These are phyloP conservation scores for Lepus americanus DNA, from an alignment of 2,113 vertebrate species.

Conservation along the genomic window DNA sequence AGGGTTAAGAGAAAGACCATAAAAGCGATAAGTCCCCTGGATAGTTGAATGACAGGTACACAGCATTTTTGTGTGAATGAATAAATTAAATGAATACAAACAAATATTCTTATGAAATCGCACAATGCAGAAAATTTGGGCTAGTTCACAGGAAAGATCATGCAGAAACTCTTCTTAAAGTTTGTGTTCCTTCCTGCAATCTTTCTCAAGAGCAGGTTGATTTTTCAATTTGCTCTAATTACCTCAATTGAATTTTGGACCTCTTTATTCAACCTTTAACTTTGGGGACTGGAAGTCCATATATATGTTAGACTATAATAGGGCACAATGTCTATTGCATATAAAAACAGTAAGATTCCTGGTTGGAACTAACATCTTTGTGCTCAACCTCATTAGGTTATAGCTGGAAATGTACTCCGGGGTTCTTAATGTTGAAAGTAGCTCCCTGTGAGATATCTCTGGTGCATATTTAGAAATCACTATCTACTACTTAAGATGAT, in stretches of 20 bases:
- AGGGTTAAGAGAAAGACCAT: not conserved
- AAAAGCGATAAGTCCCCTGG: not conserved
- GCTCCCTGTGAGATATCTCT: not conserved
- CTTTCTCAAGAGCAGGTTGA: not conserved
- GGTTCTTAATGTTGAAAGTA: constrained; percentile 10
- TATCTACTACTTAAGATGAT: not conserved
- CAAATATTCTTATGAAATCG: not conserved
- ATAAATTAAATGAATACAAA: not conserved
- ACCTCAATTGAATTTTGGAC: not conserved
- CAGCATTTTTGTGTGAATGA: not conserved
- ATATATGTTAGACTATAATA: not conserved
- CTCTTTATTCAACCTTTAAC: not conserved
- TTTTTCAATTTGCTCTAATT: not conserved
- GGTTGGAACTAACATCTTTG: not conserved
- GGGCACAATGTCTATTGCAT: not conserved
- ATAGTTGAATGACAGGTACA: not conserved
- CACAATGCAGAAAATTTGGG: not conserved
- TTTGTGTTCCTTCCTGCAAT: not conserved
- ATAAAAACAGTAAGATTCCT: not conserved
- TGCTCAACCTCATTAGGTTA: not conserved
- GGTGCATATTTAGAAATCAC: constrained; percentile 46
- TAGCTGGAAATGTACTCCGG: constrained; percentile 20
- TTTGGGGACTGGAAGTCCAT: not conserved
- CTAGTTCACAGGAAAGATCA: not conserved
- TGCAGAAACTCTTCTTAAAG: not conserved